Evolutionary conservation across 2,797 vertebrate genomes (phyloP).

Genomic region (Phrynocephalus vlangalii): DNA sequence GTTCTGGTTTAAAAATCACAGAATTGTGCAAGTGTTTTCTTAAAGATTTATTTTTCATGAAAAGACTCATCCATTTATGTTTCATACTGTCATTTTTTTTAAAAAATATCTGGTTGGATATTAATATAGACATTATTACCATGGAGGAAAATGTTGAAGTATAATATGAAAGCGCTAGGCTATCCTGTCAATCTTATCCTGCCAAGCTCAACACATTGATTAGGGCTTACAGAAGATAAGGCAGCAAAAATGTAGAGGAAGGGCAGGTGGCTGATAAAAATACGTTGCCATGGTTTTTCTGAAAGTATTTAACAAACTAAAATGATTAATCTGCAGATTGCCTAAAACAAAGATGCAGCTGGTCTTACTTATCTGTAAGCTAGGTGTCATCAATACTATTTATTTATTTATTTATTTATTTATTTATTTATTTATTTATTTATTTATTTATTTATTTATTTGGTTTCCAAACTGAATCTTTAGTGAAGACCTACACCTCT

Average conservation of each 20-base stretch:
- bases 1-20: not conserved
- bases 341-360: slow-evolving; percentile 49
- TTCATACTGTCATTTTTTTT: not conserved
- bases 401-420: too few species aligned
- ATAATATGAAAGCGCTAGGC: slow-evolving; percentile 15
- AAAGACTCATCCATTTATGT: not conserved
- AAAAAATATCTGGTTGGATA: slow-evolving; percentile 45
- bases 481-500: too few species aligned
- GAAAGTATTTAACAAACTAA: slow-evolving; percentile 44
- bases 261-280: slow-evolving; percentile 18
- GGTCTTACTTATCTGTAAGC: slow-evolving; percentile 45
- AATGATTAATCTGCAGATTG: slow-evolving; percentile 10
- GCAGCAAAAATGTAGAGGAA: slow-evolving; percentile 9
- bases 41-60: slow-evolving; percentile 29
- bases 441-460: too few species aligned
- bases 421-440: too few species aligned
- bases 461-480: too few species aligned
- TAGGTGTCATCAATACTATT: slow-evolving; percentile 49
- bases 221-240: slow-evolving; percentile 51
- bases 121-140: slow-evolving; percentile 17
- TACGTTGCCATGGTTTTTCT: slow-evolving; percentile 31
- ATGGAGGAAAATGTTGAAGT: slow-evolving; percentile 33
- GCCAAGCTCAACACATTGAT: slow-evolving; percentile 45
- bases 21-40: not conserved
- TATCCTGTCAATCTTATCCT: slow-evolving; percentile 52